phyloP scores from a whole-genome alignment of 92 coral and sea anemone genomes.

The Palythoa heliodiscus region DNA sequence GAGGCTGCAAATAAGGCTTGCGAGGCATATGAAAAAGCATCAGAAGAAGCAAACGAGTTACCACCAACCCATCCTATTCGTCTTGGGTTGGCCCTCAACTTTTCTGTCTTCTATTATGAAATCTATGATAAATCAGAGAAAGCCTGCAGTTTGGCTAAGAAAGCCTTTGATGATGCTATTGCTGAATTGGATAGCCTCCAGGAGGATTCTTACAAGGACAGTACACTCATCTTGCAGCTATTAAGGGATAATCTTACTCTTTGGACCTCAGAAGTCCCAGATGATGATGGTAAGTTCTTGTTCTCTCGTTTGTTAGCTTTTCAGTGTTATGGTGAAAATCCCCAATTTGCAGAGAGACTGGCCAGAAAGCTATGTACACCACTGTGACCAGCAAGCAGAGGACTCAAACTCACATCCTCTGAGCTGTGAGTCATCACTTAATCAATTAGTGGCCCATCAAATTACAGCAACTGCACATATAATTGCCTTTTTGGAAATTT shows the following conservation, averaged over 20 bases:
- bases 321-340: too few species aligned
- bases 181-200: constrained; percentile 62
- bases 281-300: constrained; percentile 30
- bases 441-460: too few species aligned
- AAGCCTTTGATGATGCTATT: constrained; percentile 81
- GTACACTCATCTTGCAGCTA: constrained; percentile 86
- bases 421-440: too few species aligned
- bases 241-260: constrained; percentile 81
- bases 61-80: constrained; percentile 77
- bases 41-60: constrained; percentile 26
- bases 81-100: constrained; percentile 77
- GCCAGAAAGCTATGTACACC: too few species aligned
- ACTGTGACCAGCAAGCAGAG: too few species aligned
- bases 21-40: constrained; percentile 67
- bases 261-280: constrained; percentile 75
- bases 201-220: constrained; percentile 73
- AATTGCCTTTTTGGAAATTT: too few species aligned
- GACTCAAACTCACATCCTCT: too few species aligned
- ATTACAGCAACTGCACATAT: too few species aligned
- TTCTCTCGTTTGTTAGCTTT: neutral
- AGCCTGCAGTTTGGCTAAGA: constrained; percentile 77
- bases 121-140: constrained; percentile 67
- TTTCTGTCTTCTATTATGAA: constrained; percentile 82
- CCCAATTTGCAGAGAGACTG: too few species aligned
- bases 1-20: constrained; percentile 57